A percentile compares a stretch with the other conserved stretches of the same genome.
Evolutionary conservation across 2,888 invertebrate species (phyloP).

Genomic region (Lymantria dispar): DNA sequence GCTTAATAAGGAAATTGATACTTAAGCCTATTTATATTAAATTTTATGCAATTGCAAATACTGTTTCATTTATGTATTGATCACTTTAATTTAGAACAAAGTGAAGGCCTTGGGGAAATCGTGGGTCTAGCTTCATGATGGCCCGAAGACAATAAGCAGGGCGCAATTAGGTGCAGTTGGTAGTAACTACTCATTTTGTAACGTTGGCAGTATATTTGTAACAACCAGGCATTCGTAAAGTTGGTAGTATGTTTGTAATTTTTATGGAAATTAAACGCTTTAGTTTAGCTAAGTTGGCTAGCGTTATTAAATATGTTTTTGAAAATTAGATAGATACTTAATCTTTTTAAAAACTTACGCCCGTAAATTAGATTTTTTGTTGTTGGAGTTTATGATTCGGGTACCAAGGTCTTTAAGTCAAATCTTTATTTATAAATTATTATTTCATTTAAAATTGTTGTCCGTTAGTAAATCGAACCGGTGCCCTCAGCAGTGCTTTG

Average conservation of each 20-base stretch:
- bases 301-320: too few species aligned
- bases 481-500: too few species aligned
- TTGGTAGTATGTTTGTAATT: conserved; percentile 8
- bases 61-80: not conserved
- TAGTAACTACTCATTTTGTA: conserved; percentile 32
- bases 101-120: conserved; percentile 38
- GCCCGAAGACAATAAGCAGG: conserved; percentile 50
- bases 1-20: too few species aligned
- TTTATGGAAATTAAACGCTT: not conserved
- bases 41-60: not conserved
- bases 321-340: too few species aligned
- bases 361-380: too few species aligned
- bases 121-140: conserved; percentile 52
- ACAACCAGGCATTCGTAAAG: conserved; percentile 14
- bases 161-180: conserved; percentile 50
- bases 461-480: too few species aligned
- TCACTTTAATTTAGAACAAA: conserved; percentile 3
- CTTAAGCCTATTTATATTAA: not conserved
- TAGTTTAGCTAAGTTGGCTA: not conserved
- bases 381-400: too few species aligned
- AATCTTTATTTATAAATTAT: too few species aligned
- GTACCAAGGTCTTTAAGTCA: too few species aligned
- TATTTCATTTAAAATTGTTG: too few species aligned
- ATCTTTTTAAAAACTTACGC: too few species aligned
- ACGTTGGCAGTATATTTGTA: conserved; percentile 26